These are phyloP conservation scores for Ctenopoma multispine DNA, from an alignment of 2,797 vertebrate genomes.

Conservation along the genomic window DNA sequence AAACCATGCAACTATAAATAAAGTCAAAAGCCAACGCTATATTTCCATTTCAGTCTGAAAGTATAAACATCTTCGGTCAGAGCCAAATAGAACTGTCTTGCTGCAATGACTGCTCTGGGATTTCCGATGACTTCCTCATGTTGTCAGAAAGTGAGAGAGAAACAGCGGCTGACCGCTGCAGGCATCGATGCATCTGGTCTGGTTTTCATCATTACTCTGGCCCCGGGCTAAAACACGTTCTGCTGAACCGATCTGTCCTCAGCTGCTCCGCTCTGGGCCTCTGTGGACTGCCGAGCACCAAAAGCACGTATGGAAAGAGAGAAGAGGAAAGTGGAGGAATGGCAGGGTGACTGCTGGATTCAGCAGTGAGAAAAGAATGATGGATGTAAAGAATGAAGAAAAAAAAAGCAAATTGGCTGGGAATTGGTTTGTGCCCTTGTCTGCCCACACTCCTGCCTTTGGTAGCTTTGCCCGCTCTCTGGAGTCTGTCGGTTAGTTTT, in stretches of 20 bases:
- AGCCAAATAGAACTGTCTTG: constrained; percentile 40
- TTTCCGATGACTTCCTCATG: constrained; percentile 55
- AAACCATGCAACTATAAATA: neutral
- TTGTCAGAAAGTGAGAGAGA: constrained; percentile 59
- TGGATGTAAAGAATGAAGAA: constrained; percentile 7
- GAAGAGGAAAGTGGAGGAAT: neutral
- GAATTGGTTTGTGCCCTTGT: neutral
- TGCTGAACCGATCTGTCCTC: constrained; percentile 72
- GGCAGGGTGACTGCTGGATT: neutral
- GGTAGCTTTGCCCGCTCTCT: neutral
- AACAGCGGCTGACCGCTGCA: constrained; percentile 60
- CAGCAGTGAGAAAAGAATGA: neutral
- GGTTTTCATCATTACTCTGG: constrained; percentile 69
- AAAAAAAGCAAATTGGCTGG: neutral
- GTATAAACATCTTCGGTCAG: constrained; percentile 18
- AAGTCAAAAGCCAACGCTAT: neutral
- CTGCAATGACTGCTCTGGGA: constrained; percentile 43
- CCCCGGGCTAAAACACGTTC: constrained; percentile 73
- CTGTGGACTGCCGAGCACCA: constrained; percentile 47
- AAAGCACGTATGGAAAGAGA: constrained; percentile 5
- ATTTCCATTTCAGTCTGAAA: constrained; percentile 6
- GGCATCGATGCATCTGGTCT: constrained; percentile 70
- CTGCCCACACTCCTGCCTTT: constrained; percentile 4
- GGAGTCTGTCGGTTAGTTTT: constrained; percentile 2
- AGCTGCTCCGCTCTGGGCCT: constrained; percentile 55